Base-by-base conservation (phyloP, 2,888 invertebrate species). In the Octonoba sinensis region DNA sequence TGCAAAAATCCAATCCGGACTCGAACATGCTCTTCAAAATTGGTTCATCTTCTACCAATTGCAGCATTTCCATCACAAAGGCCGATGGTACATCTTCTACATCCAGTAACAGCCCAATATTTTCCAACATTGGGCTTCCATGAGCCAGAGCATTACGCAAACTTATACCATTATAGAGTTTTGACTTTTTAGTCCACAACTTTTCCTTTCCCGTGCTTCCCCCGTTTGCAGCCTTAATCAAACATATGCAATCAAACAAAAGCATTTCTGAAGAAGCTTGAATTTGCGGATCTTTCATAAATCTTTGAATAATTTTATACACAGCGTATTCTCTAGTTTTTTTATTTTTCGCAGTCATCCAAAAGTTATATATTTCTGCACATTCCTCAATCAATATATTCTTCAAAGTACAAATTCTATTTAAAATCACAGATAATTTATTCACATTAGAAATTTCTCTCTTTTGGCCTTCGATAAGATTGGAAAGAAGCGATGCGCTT, bases 71-170 rank as follows among this genome's bases (percentile, higher is more conserved):
- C 16, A 46, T 11, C 15, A 77, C 49, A 3, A 77, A 18, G 8
- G 62, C 56, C 1, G 56, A 56, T 2, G 76, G 76, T 51, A 77
- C n/a, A n/a, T 77, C 76, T 46, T 77, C 70, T 3, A 70, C 64
- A 49, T 77, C 76, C 44, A 77, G 47, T 4, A 64, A 16, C 2
- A 22, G 1, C 2, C 70, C 69, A 22, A 70, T 16, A 24, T 22
- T 47, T n/a, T 77, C 76, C 47, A 77, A 16, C 1, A 70, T 22
- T 18, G 69, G 60, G 46, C 27, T 64, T 1, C 76, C 76, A 18
- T 77, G 76, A 13, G 54, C 18, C 15, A 77, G 36, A 6, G 70
- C 47, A 44, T 77, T 56, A 20, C 70, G 36, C 6, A 77, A 18
- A 11, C 64, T 64, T 4, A 64, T 60, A 4, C 76, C 76, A 6